phyloP scores from a whole-genome alignment of 2,113 vertebrate species.

The Damaliscus lunatus region DNA sequence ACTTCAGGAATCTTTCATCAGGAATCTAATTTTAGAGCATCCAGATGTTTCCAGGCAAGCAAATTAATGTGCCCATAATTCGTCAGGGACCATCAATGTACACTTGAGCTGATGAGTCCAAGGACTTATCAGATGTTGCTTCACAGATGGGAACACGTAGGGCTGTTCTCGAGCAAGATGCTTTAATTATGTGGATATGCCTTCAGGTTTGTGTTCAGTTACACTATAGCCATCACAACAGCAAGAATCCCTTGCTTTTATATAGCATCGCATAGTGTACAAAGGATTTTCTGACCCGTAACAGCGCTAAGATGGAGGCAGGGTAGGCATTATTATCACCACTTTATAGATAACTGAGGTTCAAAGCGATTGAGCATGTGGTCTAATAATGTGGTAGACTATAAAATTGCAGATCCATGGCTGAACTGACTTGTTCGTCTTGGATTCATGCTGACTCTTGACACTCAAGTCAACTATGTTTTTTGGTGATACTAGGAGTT shows the following conservation, averaged over 20 bases:
- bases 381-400: not conserved
- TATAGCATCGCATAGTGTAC: too few species aligned
- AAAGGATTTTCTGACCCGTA: not conserved
- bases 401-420: not conserved
- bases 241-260: not conserved
- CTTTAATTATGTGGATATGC: not conserved
- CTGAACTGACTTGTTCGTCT: not conserved
- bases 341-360: not conserved
- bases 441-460: not conserved
- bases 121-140: not conserved
- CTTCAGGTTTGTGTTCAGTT: not conserved
- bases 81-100: not conserved
- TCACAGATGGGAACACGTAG: not conserved
- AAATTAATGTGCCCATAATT: constrained; percentile 54
- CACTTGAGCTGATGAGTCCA: constrained; percentile 19
- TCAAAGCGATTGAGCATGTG: not conserved
- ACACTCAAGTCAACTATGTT: not conserved
- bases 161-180: not conserved
- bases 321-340: not conserved
- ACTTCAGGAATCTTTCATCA: constrained; percentile 56
- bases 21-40: constrained; percentile 63
- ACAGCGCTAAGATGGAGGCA: not conserved
- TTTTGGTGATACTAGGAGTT: not conserved
- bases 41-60: constrained; percentile 59
- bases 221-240: not conserved